Evolutionary conservation across 2,888 invertebrate genomes (phyloP).

Genomic region (Drosophila demipolita): DNA sequence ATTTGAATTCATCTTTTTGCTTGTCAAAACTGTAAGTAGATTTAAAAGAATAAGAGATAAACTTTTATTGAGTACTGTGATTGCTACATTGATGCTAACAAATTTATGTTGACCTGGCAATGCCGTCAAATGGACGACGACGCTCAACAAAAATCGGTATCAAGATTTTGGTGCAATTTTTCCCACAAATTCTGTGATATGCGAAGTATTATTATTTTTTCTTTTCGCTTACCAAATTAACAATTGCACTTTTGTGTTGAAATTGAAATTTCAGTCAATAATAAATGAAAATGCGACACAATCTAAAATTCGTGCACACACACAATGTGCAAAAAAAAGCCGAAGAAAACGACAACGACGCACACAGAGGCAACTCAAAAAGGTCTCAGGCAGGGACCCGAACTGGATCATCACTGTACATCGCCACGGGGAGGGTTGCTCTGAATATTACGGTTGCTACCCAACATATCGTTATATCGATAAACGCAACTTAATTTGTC

Average conservation of each 20-base stretch:
- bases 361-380: constrained; percentile 36
- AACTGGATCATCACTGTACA: constrained; percentile 9
- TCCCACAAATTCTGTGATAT: constrained; percentile 4
- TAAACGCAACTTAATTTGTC: not conserved
- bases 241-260: not conserved
- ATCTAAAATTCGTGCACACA: constrained; percentile 7
- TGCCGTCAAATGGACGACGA: constrained; percentile 48
- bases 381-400: constrained; percentile 12
- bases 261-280: constrained; percentile 22
- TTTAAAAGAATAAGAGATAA: not conserved
- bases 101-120: constrained; percentile 56
- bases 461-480: constrained; percentile 1
- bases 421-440: constrained; percentile 10
- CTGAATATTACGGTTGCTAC: not conserved
- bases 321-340: constrained; percentile 59
- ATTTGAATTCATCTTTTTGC: constrained; percentile 32
- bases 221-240: constrained; percentile 30
- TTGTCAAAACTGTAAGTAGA: constrained; percentile 8
- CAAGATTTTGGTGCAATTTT: constrained; percentile 29
- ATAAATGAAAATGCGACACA: constrained; percentile 12
- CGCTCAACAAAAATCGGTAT: constrained; percentile 45
- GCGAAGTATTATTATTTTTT: not conserved
- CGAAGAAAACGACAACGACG: constrained; percentile 57
- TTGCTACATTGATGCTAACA: constrained; percentile 49
- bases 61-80: constrained; percentile 44